These are phyloP conservation scores for Holotrichia oblita DNA, from an alignment of 1,140 invertebrate genomes.

Conservation along the genomic window DNA sequence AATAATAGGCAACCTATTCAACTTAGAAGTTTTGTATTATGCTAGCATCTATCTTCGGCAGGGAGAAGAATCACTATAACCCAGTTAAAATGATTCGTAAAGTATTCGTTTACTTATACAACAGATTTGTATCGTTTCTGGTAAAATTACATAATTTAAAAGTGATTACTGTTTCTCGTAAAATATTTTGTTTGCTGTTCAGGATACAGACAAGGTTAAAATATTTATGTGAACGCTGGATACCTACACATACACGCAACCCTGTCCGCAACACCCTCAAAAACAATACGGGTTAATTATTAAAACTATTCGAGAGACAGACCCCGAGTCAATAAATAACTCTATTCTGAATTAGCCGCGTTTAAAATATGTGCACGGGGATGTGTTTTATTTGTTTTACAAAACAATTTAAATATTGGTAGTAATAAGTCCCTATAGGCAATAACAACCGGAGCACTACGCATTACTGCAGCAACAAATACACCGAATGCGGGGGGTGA, in stretches of 20 bases:
- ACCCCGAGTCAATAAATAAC: slow-evolving; percentile 30
- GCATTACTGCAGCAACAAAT: background rate
- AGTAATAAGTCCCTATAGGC: slow-evolving; percentile 18
- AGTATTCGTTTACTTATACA: too few species aligned
- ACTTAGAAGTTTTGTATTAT: too few species aligned
- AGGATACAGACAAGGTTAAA: background rate
- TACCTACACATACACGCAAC: background rate
- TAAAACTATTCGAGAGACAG: slow-evolving; percentile 25
- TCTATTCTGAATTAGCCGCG: slow-evolving; percentile 25
- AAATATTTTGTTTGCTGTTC: background rate
- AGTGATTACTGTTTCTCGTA: background rate
- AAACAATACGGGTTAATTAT: slow-evolving; percentile 34
- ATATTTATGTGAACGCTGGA: slow-evolving; percentile 15
- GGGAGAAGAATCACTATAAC: too few species aligned
- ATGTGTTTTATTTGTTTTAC: slow-evolving; percentile 37
- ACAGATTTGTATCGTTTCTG: background rate
- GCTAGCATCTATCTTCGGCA: too few species aligned
- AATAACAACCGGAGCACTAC: slow-evolving; percentile 23
- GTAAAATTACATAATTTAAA: background rate
- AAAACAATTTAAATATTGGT: slow-evolving; percentile 37
- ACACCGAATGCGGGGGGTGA: background rate
- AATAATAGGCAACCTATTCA: too few species aligned
- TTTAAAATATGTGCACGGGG: slow-evolving; percentile 28
- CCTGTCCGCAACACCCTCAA: background rate
- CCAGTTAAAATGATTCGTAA: too few species aligned